Conservation (phyloP, 2,113 vertebrate species). For the Calidris pygmaea region DNA sequence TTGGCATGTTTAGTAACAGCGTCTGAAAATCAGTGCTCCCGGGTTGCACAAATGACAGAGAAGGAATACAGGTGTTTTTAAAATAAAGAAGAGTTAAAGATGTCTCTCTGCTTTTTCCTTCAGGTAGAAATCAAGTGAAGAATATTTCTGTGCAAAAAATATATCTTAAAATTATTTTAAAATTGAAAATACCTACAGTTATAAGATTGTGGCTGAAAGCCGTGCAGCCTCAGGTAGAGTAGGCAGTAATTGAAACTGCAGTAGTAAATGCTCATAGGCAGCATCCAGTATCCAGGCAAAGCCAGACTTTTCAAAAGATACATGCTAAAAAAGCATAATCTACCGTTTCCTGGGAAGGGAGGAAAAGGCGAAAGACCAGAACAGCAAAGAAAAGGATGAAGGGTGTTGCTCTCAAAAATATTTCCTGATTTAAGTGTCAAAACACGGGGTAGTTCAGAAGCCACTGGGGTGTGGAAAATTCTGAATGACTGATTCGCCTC, state of each 20-base stretch:
- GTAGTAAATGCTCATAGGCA: neutral
- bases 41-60: neutral
- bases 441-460: neutral
- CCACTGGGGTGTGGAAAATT: neutral
- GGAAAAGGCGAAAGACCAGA: neutral
- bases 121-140: neutral
- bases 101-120: neutral
- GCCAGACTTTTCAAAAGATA: neutral
- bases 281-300: neutral
- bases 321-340: neutral
- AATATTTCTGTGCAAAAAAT: neutral
- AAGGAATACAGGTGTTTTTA: neutral
- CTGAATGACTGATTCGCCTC: neutral
- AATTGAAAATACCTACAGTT: neutral
- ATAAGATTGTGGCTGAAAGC: neutral
- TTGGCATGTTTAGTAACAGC: neutral
- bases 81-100: neutral
- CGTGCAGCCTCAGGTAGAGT: neutral
- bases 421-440: neutral
- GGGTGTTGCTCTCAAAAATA: neutral
- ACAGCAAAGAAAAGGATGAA: neutral
- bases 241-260: neutral
- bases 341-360: neutral
- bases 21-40: neutral
- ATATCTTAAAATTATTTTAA: neutral